These are phyloP conservation scores for Cephus runcator DNA, from an alignment of 2,888 invertebrate species.

Conservation along the genomic window DNA sequence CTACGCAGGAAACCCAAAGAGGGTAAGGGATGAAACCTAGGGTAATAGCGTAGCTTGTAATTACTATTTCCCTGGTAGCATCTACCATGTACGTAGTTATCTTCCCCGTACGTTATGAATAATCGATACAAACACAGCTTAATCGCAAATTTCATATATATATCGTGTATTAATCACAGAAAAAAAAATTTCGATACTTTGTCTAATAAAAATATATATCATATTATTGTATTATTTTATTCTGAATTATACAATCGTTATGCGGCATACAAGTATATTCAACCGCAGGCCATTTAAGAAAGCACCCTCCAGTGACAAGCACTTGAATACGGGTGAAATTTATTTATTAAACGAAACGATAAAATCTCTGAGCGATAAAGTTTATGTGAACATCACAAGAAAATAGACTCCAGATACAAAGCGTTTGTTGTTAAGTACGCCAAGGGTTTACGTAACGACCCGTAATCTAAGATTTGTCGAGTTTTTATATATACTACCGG, in stretches of 20 bases:
- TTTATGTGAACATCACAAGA: background rate
- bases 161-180: background rate
- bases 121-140: conserved; percentile 29
- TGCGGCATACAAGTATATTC: background rate
- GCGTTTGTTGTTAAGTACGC: background rate
- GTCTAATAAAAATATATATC: background rate
- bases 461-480: background rate
- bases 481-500: background rate
- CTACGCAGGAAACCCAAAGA: background rate
- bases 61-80: conserved; percentile 40
- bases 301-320: background rate
- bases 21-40: conserved; percentile 10
- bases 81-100: conserved; percentile 19
- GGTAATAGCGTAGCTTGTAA: conserved; percentile 43
- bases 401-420: background rate
- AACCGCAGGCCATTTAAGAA: background rate
- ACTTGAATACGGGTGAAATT: background rate
- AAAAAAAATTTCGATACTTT: too few relatives aligned
- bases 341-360: background rate
- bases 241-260: background rate
- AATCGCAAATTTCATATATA: background rate
- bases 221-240: background rate
- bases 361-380: background rate
- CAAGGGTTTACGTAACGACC: background rate
- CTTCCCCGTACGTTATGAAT: conserved; percentile 28